These are phyloP conservation scores for Teleogryllus occipitalis DNA, from an alignment of 1,140 invertebrate species.

Conservation along the genomic window DNA sequence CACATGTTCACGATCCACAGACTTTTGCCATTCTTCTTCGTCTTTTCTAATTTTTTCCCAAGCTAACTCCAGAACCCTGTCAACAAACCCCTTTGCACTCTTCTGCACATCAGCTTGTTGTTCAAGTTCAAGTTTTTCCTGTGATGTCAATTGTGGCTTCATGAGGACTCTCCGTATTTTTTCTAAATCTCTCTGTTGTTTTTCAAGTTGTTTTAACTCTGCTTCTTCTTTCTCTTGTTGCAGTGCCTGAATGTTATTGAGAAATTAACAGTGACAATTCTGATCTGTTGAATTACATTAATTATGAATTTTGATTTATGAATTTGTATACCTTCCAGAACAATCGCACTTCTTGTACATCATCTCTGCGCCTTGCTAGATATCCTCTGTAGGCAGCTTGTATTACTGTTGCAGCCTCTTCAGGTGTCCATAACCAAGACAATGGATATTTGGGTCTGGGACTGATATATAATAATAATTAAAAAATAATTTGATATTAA, in stretches of 20 bases:
- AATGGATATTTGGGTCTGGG: background rate
- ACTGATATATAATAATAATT: background rate
- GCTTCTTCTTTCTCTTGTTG: background rate
- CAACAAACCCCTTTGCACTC: background rate
- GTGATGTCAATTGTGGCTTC: background rate
- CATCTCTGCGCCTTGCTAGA: background rate
- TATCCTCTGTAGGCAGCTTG: background rate
- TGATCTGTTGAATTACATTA: background rate
- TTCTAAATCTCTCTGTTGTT: background rate
- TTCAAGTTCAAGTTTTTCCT: background rate
- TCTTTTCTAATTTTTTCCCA: background rate
- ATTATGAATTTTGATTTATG: background rate
- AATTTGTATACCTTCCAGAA: background rate
- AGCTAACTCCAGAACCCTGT: background rate
- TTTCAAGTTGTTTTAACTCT: background rate
- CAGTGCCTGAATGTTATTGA: background rate
- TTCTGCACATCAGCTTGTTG: background rate
- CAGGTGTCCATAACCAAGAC: background rate
- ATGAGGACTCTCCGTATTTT: background rate
- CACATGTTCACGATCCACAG: background rate
- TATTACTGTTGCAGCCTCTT: background rate
- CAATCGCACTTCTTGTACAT: background rate
- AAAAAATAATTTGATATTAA: background rate
- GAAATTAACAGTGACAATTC: background rate
- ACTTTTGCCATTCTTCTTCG: background rate